phyloP scores from a whole-genome alignment of 2,113 vertebrate species.

The Proteles cristata region DNA sequence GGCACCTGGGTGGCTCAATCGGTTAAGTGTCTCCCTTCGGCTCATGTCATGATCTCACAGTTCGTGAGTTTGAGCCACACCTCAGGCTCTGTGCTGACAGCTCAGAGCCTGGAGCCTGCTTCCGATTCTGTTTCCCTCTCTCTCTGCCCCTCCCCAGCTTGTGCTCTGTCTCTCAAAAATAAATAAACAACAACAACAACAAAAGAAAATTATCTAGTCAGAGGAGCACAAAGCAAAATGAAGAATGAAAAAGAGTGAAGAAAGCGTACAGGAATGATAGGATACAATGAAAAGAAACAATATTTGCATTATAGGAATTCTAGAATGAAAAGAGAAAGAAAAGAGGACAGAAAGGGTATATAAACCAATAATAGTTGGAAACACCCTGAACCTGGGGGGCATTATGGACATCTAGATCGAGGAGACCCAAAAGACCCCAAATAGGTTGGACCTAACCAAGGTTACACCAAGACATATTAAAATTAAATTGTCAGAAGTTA shows the following conservation, averaged over 20 bases:
- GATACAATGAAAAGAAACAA: background rate
- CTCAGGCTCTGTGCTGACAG: no score
- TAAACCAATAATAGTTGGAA: background rate
- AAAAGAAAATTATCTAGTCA: background rate
- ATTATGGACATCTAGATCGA: background rate
- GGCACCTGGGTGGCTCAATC: no score
- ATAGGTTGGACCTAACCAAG: background rate
- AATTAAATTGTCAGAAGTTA: background rate
- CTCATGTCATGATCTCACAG: no score
- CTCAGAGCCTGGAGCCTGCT: no score
- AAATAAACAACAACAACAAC: no score
- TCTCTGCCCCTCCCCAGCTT: no score
- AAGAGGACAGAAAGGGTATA: background rate
- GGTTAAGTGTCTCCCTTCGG: no score
- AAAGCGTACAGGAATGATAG: background rate
- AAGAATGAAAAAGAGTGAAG: background rate
- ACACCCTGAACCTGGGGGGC: background rate
- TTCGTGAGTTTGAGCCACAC: no score
- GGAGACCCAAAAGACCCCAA: background rate
- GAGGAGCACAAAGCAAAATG: background rate
- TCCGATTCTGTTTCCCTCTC: no score
- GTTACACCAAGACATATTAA: background rate
- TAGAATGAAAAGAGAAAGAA: background rate
- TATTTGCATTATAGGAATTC: background rate
- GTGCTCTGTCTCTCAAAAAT: no score